Base-by-base conservation (phyloP, 2,888 invertebrate species). In the Agrochola lota region DNA sequence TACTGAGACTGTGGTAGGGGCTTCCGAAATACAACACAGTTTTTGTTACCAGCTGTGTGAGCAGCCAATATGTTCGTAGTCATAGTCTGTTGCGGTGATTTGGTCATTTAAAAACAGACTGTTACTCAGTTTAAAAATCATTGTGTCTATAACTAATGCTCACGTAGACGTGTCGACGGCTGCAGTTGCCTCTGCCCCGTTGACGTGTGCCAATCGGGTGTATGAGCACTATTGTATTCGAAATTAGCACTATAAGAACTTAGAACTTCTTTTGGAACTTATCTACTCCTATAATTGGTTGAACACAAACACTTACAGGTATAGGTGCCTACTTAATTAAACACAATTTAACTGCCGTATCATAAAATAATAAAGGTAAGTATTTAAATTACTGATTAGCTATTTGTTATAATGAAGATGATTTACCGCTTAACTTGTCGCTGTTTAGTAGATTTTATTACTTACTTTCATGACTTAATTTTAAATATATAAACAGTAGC, bases 1-100 rank as follows among this genome's bases (percentile, higher is more conserved):
- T 77, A 55, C 40, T 55, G 46, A 70, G 35, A 26, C 30, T 40
- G 52, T 62, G 46, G 71, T 70, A 71, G 49, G 59, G 30, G 35
- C 15, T 68, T 67, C 30, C 6, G 30, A 46, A 59, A 64, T 59
- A 43, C 49, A 46, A 63, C 20, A 70, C 40, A 7, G 62, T 43
- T 77, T 77, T 77, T 70, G 72, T 64, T 52, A 11, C 35, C 20
- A 64, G 2, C 35, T 59, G 26, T 9, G 12, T 43, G 15, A 26
- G 40, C 23, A 55, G 26, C n/a, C 17, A 17, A 69, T 49, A 66
- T 59, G n/a, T 30, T 30, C 17, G 20, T 5, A 0, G 8, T 67
- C 2, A 8, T 9, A 1, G 8, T 49, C 3, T 49, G 4, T 49
- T 67, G 12, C 20, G 12, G 26, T 46, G 66, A 26, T 67, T 20